These are phyloP conservation scores for Orius insidiosus DNA, from an alignment of 1,140 invertebrate species.

Conservation along the genomic window DNA sequence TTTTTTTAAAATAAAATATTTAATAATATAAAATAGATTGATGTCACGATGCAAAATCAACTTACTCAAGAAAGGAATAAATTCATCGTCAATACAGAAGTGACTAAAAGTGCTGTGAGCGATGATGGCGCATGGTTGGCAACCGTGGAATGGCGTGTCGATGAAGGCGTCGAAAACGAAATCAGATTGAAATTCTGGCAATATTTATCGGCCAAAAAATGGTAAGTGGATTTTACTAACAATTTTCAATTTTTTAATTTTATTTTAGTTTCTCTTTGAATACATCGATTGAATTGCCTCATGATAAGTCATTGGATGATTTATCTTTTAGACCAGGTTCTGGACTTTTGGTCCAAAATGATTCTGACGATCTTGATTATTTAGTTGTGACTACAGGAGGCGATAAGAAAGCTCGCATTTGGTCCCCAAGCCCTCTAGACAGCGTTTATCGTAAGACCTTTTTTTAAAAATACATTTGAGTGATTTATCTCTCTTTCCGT, in stretches of 20 bases:
- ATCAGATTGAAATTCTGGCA: conserved; percentile 65
- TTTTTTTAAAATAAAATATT: neutral
- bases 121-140: conserved; percentile 56
- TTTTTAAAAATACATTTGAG: neutral
- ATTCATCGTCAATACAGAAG: conserved; percentile 45
- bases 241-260: conserved; percentile 13
- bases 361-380: conserved; percentile 25
- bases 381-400: conserved; percentile 43
- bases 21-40: conserved; percentile 33
- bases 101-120: conserved; percentile 47
- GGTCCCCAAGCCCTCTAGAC: conserved; percentile 37
- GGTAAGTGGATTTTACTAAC: conserved; percentile 29
- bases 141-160: conserved; percentile 48
- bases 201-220: conserved; percentile 40
- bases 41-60: conserved; percentile 56
- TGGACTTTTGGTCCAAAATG: conserved; percentile 14
- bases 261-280: conserved; percentile 46
- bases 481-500: no score
- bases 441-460: conserved; percentile 31
- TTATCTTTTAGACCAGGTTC: conserved; percentile 41
- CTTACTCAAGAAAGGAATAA: conserved; percentile 39
- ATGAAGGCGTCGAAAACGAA: conserved; percentile 40
- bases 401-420: conserved; percentile 57
- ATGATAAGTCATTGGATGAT: conserved; percentile 39
- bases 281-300: conserved; percentile 53